These are phyloP conservation scores for Pipistrellus nathusii DNA, from an alignment of 2,797 vertebrate species.

Conservation along the genomic window DNA sequence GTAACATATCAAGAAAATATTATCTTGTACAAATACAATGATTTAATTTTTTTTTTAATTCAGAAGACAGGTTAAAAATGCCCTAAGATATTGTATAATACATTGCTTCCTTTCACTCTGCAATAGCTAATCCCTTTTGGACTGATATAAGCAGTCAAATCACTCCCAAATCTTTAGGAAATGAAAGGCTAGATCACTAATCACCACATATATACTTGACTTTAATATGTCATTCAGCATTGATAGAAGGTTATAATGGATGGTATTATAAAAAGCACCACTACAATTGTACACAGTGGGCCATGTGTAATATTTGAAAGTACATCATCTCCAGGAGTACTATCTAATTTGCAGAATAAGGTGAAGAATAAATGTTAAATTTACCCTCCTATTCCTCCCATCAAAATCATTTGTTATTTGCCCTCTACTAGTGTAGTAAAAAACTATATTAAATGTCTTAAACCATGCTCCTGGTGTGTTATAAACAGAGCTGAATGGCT, in stretches of 20 bases:
- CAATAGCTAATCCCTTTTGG: constrained; percentile 56
- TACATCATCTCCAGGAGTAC: constrained; percentile 67
- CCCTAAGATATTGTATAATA: constrained; percentile 54
- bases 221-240: constrained; percentile 79
- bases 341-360: constrained; percentile 70
- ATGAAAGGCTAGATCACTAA: constrained; percentile 78
- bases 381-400: constrained; percentile 57
- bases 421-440: constrained; percentile 22
- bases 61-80: constrained; percentile 48
- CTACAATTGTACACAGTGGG: constrained; percentile 72
- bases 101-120: constrained; percentile 60
- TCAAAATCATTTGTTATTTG: constrained; percentile 72
- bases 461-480: constrained; percentile 35
- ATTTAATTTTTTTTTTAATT: constrained; percentile 66
- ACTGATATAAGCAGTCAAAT: constrained; percentile 72
- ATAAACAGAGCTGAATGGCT: constrained; percentile 50
- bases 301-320: constrained; percentile 75
- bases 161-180: constrained; percentile 79
- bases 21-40: constrained; percentile 57
- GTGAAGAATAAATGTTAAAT: constrained; percentile 75
- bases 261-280: constrained; percentile 74
- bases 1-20: constrained; percentile 61
- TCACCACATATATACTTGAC: constrained; percentile 68
- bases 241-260: constrained; percentile 76
- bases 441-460: constrained; percentile 60